Evolutionary conservation across 1,140 invertebrate genomes (phyloP).

Genomic region (Matsumurasca onukii): DNA sequence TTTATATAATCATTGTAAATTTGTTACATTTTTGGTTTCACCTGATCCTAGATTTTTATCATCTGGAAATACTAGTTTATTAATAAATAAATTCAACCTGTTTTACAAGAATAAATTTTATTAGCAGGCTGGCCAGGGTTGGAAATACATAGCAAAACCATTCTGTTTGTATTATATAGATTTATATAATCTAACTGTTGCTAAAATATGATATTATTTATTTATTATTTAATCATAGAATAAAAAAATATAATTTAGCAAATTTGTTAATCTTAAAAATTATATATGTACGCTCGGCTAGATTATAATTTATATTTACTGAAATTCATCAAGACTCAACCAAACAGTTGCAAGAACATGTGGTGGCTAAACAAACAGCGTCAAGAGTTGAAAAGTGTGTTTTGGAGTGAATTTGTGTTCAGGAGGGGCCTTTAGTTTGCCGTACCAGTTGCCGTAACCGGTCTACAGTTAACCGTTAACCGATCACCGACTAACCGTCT

Average conservation of each 20-base stretch:
- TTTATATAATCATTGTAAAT: too few relatives aligned
- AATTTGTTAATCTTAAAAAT: conserved; percentile 18
- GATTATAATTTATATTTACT: too few relatives aligned
- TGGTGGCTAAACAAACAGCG: not conserved
- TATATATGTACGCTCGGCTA: too few relatives aligned
- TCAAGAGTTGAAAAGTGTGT: conserved; percentile 14
- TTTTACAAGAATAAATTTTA: too few relatives aligned
- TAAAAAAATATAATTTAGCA: conserved; percentile 16
- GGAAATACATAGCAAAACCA: not conserved
- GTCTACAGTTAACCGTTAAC: too few relatives aligned
- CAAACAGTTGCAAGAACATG: too few relatives aligned
- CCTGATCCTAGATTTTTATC: too few relatives aligned
- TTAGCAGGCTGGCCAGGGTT: conserved; percentile 15
- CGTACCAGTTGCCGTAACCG: too few relatives aligned
- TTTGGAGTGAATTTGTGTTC: not conserved
- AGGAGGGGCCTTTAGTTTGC: conserved; percentile 25
- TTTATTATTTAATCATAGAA: conserved; percentile 1
- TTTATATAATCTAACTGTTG: not conserved
- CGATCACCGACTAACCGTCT: not conserved
- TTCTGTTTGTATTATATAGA: conserved; percentile 20
- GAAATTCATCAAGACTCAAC: too few relatives aligned
- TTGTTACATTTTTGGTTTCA: too few relatives aligned
- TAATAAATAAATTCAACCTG: too few relatives aligned
- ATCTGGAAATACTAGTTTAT: too few relatives aligned
- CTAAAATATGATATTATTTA: conserved; percentile 11